Percentiles rank a stretch among this genome's conserved stretches.
Conservation (phyloP, 2,888 invertebrate genomes). For the Thyatira batis region DNA sequence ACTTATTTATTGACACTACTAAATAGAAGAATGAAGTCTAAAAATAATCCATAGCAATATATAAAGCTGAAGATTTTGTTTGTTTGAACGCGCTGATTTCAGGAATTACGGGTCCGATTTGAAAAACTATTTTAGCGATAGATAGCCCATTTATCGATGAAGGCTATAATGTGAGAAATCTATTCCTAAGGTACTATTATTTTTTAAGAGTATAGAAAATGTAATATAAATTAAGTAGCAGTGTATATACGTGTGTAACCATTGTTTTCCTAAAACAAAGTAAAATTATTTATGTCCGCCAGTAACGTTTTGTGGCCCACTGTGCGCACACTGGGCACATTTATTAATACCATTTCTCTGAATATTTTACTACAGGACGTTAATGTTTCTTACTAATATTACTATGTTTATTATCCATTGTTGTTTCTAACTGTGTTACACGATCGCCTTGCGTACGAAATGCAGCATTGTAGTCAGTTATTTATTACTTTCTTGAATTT, state of each 20-base stretch:
- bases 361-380: constrained; percentile 45
- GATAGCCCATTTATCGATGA: too few species aligned
- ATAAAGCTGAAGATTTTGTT: too few species aligned
- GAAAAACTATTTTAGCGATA: too few species aligned
- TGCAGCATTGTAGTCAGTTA: constrained; percentile 39
- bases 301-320: constrained; percentile 9
- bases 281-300: constrained; percentile 7
- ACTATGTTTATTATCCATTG: constrained; percentile 55
- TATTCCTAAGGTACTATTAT: too few species aligned
- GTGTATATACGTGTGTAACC: background rate
- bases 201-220: too few species aligned
- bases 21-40: too few species aligned
- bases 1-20: too few species aligned
- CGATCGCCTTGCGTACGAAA: constrained; percentile 28
- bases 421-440: constrained; percentile 33
- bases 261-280: background rate
- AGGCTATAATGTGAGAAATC: too few species aligned
- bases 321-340: constrained; percentile 25
- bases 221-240: too few species aligned
- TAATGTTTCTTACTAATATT: constrained; percentile 45
- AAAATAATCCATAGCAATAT: too few species aligned
- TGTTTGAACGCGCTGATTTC: too few species aligned
- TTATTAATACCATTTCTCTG: constrained; percentile 45
- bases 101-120: too few species aligned
- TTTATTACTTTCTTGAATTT: constrained; percentile 4